phyloP scores from a whole-genome alignment of 1,140 invertebrate genomes.

The Eciton burchellii region DNA sequence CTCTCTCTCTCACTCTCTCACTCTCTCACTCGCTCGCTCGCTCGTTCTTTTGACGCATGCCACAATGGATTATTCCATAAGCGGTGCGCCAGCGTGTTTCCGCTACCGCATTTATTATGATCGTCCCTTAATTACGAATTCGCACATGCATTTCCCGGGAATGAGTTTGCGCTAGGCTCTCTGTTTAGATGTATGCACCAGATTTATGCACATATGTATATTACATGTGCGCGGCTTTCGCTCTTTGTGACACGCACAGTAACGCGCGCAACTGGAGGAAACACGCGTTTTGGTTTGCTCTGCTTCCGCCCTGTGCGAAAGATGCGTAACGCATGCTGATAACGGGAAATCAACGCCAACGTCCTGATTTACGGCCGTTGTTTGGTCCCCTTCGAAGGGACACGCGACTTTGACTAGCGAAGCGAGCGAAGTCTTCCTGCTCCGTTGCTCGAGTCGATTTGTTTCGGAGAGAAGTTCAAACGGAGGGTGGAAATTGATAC shows the following conservation, averaged over 20 bases:
- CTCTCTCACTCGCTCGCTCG: too few relatives aligned
- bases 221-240: background rate
- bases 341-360: conserved; percentile 29
- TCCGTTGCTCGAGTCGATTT: conserved; percentile 14
- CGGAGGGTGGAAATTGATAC: conserved; percentile 54
- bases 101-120: conserved; percentile 3
- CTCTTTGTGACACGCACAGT: conserved; percentile 14
- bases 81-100: background rate
- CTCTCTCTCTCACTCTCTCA: background rate
- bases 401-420: conserved; percentile 28
- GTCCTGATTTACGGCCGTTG: conserved; percentile 32
- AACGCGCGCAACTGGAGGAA: background rate
- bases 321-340: background rate
- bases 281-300: conserved; percentile 26
- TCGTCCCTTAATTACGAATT: conserved; percentile 31
- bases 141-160: background rate
- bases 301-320: background rate
- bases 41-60: background rate
- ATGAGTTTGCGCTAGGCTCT: conserved; percentile 28
- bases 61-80: background rate
- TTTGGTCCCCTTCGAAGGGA: conserved; percentile 28
- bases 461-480: conserved; percentile 13
- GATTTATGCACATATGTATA: background rate
- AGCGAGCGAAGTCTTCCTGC: conserved; percentile 20
- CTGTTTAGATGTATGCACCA: too few relatives aligned